phyloP scores from a whole-genome alignment of 2,797 vertebrate genomes.

The Syndactyla subalaris region DNA sequence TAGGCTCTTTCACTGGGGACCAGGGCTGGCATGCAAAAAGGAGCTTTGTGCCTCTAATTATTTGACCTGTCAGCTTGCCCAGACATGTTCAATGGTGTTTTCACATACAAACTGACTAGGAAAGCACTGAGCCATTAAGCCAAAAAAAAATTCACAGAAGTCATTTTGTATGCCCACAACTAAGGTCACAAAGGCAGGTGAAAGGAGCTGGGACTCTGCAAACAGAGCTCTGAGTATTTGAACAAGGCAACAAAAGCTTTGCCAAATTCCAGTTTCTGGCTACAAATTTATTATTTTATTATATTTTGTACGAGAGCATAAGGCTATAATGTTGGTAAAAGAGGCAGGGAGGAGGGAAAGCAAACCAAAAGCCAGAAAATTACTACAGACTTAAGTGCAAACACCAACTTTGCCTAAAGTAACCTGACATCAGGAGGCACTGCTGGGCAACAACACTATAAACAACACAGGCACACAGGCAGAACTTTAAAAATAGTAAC shows the following conservation, averaged over 20 bases:
- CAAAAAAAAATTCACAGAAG: background rate
- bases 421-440: background rate
- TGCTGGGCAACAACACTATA: background rate
- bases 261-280: background rate
- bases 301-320: background rate
- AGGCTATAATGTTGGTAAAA: background rate
- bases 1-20: accelerated
- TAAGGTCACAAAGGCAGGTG: background rate
- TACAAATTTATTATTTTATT: background rate
- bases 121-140: background rate
- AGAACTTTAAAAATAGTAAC: slow-evolving; percentile 59
- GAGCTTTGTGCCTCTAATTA: background rate
- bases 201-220: background rate
- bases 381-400: background rate
- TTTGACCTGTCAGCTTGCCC: background rate
- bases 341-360: accelerated
- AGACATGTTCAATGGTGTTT: background rate
- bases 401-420: background rate
- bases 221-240: background rate
- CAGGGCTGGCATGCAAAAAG: background rate
- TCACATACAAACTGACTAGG: background rate
- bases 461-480: background rate
- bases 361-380: background rate
- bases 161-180: background rate
- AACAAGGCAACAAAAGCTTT: background rate